A percentile compares a stretch with the other conserved stretches of the same genome.
Conservation (phyloP, 92 coral and sea anemone genomes). For the Umimayanthus chanpuru region DNA sequence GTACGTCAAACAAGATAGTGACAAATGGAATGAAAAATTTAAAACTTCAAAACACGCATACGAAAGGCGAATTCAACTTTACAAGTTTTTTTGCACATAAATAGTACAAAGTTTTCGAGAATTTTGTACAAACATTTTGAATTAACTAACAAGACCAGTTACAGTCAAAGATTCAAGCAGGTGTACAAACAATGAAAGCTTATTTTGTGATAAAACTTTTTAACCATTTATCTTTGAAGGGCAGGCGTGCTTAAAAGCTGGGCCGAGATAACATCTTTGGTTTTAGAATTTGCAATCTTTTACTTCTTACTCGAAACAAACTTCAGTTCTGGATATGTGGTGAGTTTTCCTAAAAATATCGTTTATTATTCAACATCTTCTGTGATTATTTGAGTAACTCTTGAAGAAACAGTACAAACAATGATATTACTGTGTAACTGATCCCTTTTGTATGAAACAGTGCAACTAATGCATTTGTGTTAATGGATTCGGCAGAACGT, state of each 20-base stretch:
- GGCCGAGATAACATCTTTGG: background rate
- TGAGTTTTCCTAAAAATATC: background rate
- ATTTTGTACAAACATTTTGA: too few relatives aligned
- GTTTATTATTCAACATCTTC: background rate
- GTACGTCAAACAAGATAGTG: too few relatives aligned
- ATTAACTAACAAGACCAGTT: background rate
- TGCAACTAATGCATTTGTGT: slow-evolving; percentile 21
- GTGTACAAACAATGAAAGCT: slow-evolving; percentile 12
- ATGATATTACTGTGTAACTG: slow-evolving; percentile 7
- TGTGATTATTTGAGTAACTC: background rate
- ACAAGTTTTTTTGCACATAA: too few relatives aligned
- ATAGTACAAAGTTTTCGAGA: too few relatives aligned
- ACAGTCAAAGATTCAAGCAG: background rate
- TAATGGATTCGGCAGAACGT: slow-evolving; percentile 41
- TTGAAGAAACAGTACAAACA: background rate
- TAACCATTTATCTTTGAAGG: slow-evolving; percentile 12
- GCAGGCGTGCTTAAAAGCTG: background rate
- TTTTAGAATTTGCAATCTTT: background rate
- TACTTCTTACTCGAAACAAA: background rate
- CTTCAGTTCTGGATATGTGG: background rate
- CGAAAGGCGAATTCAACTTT: too few relatives aligned
- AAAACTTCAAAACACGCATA: too few relatives aligned
- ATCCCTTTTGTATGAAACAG: slow-evolving; percentile 26
- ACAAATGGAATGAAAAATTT: too few relatives aligned
- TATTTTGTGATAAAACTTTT: slow-evolving; percentile 14